Conservation (phyloP, 1,140 invertebrate species). For the Holotrichia oblita region DNA sequence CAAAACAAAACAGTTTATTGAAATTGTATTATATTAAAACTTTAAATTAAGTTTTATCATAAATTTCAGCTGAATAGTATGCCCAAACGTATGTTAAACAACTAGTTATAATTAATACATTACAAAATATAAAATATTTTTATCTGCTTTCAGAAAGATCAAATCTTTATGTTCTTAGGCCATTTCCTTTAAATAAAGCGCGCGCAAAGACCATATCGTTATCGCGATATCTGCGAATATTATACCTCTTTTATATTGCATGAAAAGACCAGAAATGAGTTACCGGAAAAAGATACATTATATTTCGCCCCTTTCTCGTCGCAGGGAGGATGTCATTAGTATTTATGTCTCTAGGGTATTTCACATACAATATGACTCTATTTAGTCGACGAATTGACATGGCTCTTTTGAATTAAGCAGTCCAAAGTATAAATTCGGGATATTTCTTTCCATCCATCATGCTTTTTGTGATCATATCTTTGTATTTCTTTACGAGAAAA, state of each 20-base stretch:
- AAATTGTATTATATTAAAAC: too few species aligned
- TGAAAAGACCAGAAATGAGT: conserved; percentile 43
- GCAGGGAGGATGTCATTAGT: conserved; percentile 39
- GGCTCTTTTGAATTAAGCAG: conserved; percentile 8
- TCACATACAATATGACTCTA: conserved; percentile 23
- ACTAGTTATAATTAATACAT: background rate
- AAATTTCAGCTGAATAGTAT: too few species aligned
- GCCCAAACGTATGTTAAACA: too few species aligned
- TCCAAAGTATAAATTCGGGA: background rate
- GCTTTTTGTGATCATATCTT: background rate
- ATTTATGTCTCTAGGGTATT: conserved; percentile 15
- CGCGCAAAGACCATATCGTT: conserved; percentile 8
- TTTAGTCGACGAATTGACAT: background rate
- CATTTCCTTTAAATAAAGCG: background rate
- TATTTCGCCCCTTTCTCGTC: background rate
- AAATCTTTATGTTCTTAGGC: background rate
- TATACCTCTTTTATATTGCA: conserved; percentile 31
- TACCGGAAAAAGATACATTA: conserved; percentile 41
- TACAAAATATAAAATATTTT: background rate
- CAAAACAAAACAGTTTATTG: too few species aligned
- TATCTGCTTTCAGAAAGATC: background rate
- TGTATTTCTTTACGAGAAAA: background rate
- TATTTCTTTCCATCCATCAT: background rate
- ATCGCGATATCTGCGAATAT: conserved; percentile 38
- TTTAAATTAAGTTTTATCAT: too few species aligned